Percentiles rank a stretch among this genome's conserved stretches.
Evolutionary conservation across 2,113 vertebrate genomes (phyloP).

Genomic region (Bufo bufo): DNA sequence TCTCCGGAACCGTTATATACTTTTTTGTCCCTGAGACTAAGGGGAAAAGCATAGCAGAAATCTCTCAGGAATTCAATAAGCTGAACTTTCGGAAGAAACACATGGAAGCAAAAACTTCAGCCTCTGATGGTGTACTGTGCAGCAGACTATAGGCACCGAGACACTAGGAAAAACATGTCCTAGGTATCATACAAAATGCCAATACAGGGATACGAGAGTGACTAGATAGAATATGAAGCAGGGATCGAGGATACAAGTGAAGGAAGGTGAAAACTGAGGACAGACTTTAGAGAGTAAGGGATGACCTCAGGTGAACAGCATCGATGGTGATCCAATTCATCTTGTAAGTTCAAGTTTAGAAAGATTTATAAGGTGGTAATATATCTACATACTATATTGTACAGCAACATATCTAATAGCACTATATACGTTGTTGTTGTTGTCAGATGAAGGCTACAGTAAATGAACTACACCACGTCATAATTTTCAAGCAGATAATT

Average conservation of each 20-base stretch:
- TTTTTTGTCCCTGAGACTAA: constrained; percentile 87
- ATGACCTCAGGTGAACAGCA: neutral
- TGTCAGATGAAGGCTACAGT: too few relatives aligned
- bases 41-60: constrained; percentile 81
- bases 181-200: neutral
- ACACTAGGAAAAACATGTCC: neutral
- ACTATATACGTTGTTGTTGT: too few relatives aligned
- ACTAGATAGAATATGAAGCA: neutral
- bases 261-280: too few relatives aligned
- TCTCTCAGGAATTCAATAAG: constrained; percentile 80
- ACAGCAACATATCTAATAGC: too few relatives aligned
- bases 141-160: constrained; percentile 64
- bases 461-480: too few relatives aligned
- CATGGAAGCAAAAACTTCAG: constrained; percentile 40
- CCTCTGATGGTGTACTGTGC: constrained; percentile 60
- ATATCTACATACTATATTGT: neutral
- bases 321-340: neutral
- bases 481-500: too few relatives aligned
- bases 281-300: neutral
- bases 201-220: neutral
- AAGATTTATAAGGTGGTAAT: neutral
- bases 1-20: constrained; percentile 71
- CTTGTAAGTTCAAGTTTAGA: neutral
- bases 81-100: constrained; percentile 75
- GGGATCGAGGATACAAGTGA: neutral